Percentiles rank a stretch among this genome's conserved stretches.
phyloP scores from a whole-genome alignment of 2,888 invertebrate genomes.

The Rhagophthalmus giganteus region DNA sequence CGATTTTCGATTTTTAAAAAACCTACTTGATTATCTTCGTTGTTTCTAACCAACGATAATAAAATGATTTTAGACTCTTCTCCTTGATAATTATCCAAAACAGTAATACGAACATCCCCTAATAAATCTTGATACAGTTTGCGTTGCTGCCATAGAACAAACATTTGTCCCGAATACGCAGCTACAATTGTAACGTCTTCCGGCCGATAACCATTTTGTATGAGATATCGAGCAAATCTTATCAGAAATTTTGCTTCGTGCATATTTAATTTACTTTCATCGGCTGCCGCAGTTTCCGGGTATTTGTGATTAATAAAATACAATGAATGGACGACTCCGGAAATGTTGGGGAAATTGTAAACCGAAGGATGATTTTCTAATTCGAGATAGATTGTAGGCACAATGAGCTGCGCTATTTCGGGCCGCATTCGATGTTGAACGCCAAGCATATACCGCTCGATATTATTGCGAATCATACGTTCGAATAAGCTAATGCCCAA shows the following conservation, averaged over 20 bases:
- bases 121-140: slow-evolving; percentile 43
- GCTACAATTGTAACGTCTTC: slow-evolving; percentile 73
- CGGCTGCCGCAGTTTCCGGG: neutral
- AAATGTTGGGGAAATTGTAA: slow-evolving; percentile 53
- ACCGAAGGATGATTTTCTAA: slow-evolving; percentile 66
- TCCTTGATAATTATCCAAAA: slow-evolving; percentile 81
- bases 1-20: slow-evolving; percentile 71
- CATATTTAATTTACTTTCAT: neutral
- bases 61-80: slow-evolving; percentile 79
- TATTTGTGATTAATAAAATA: slow-evolving; percentile 2
- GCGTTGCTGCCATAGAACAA: slow-evolving; percentile 59
- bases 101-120: slow-evolving; percentile 62
- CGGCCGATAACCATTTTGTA: slow-evolving; percentile 62
- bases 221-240: slow-evolving; percentile 62
- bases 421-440: slow-evolving; percentile 79
- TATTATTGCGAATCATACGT: slow-evolving; percentile 68
- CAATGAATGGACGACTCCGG: neutral
- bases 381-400: slow-evolving; percentile 68
- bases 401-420: slow-evolving; percentile 63
- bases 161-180: slow-evolving; percentile 72
- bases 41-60: slow-evolving; percentile 79
- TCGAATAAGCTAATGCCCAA: slow-evolving; percentile 82
- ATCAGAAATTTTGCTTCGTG: slow-evolving; percentile 2
- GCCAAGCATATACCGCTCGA: slow-evolving; percentile 62
- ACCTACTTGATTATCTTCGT: slow-evolving; percentile 67